Conservation (phyloP, 2,797 vertebrate genomes). For the Ceyx erithaca region DNA sequence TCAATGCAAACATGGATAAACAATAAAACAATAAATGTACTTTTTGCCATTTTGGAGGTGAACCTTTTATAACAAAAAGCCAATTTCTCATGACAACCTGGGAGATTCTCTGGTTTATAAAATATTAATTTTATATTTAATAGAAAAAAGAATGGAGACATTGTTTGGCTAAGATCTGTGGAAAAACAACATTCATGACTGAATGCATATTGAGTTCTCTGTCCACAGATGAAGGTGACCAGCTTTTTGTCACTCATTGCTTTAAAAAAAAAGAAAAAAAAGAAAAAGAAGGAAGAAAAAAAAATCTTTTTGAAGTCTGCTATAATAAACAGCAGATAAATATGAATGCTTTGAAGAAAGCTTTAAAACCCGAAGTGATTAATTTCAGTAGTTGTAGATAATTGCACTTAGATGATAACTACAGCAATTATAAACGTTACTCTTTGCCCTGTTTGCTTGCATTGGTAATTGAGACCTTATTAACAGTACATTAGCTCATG, state of each 20-base stretch:
- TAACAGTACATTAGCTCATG: constrained; percentile 36
- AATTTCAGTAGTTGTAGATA: constrained; percentile 24
- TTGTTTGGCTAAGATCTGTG: not conserved
- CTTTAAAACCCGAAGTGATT: constrained; percentile 11
- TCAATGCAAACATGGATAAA: not conserved
- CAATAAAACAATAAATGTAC: not conserved
- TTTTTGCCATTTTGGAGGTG: not conserved
- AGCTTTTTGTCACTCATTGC: not conserved
- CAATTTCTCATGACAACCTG: not conserved
- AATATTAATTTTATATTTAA: too few relatives aligned
- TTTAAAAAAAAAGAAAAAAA: not conserved
- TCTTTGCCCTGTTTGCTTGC: constrained; percentile 40
- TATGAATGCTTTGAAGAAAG: not conserved
- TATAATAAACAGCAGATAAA: not conserved
- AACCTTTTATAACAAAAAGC: not conserved
- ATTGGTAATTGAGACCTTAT: constrained; percentile 37
- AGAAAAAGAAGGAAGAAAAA: not conserved
- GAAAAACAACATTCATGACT: not conserved
- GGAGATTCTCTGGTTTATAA: not conserved
- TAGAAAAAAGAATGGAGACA: not conserved
- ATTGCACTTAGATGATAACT: constrained; percentile 32
- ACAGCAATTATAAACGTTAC: not conserved
- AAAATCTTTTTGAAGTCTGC: not conserved
- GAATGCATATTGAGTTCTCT: not conserved
- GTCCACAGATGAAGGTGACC: not conserved